phyloP scores from a whole-genome alignment of 2,113 vertebrate species.

The Eupsittula cactorum region DNA sequence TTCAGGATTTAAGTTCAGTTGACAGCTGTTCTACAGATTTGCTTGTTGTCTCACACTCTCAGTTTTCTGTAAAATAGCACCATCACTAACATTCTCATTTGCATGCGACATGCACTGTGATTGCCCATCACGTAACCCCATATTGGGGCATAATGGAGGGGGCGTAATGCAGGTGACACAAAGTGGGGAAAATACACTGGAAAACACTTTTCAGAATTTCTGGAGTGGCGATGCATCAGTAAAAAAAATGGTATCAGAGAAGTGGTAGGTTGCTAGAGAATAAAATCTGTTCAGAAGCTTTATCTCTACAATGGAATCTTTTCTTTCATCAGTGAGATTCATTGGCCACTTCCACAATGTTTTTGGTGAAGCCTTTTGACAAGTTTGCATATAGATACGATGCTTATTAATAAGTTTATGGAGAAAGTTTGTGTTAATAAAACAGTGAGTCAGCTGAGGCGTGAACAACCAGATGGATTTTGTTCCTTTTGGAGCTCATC shows the following conservation, averaged over 20 bases:
- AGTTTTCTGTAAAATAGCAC: background rate
- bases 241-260: background rate
- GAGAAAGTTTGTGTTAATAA: background rate
- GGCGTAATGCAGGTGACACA: background rate
- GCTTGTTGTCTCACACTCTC: background rate
- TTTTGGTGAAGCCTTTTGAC: background rate
- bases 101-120: background rate
- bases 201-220: background rate
- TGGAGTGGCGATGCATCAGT: background rate
- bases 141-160: background rate
- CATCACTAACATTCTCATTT: background rate
- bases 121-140: background rate
- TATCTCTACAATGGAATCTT: background rate
- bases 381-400: background rate
- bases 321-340: background rate
- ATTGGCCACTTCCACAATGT: background rate
- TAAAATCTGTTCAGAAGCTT: background rate
- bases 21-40: constrained; percentile 34
- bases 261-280: background rate
- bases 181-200: background rate
- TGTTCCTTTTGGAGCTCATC: background rate
- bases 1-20: constrained; percentile 13
- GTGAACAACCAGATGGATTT: background rate
- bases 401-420: background rate
- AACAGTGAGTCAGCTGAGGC: background rate